Conservation (phyloP, 2,888 invertebrate genomes). For the Cheilosia vernalis region DNA sequence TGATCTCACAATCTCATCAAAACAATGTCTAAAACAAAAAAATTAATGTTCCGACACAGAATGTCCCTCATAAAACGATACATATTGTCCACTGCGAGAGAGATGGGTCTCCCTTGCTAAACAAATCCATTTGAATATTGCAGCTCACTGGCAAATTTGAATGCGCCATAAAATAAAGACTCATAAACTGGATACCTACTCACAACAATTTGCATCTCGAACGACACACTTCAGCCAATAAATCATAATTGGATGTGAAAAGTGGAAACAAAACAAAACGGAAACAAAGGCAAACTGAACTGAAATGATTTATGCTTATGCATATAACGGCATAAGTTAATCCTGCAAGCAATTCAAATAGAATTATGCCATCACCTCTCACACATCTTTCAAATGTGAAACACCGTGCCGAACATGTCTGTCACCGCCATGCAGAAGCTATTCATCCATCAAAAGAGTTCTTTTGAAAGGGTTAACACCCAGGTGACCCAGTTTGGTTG, state of each 20-base stretch:
- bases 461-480: slow-evolving; percentile 67
- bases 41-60: too few relatives aligned
- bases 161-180: not conserved
- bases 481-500: slow-evolving; percentile 58
- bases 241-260: slow-evolving; percentile 59
- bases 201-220: slow-evolving; percentile 12
- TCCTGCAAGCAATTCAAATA: slow-evolving; percentile 53
- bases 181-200: not conserved
- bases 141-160: not conserved
- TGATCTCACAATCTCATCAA: too few relatives aligned
- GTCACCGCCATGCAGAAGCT: slow-evolving; percentile 23
- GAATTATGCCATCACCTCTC: slow-evolving; percentile 55
- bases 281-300: not conserved
- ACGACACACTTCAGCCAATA: slow-evolving; percentile 15
- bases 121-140: slow-evolving; percentile 1
- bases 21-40: too few relatives aligned
- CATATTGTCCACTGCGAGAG: not conserved
- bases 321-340: slow-evolving; percentile 51
- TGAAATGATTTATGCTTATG: not conserved
- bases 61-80: not conserved
- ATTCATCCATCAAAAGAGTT: slow-evolving; percentile 65
- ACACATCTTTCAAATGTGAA: slow-evolving; percentile 16
- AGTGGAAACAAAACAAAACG: not conserved
- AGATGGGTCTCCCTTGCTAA: slow-evolving; percentile 15
- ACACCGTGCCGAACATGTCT: slow-evolving; percentile 14